Conservation (phyloP, 2,888 invertebrate genomes). For the Drosophila cognata region DNA sequence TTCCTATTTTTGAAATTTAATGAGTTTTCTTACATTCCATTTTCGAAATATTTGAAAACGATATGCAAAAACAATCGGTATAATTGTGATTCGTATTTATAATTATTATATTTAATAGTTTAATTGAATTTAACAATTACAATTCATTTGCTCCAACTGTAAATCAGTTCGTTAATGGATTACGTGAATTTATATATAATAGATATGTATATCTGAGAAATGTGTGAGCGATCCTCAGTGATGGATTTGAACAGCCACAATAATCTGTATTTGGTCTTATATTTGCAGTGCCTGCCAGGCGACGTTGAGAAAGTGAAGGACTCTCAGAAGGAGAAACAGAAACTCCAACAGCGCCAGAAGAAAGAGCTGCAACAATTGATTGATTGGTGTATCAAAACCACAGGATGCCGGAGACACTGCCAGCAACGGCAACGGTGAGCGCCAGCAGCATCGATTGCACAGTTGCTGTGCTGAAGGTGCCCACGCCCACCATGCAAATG, state of each 20-base stretch:
- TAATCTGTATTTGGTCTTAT: background rate
- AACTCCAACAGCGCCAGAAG: background rate
- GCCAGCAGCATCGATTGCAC: constrained; percentile 75
- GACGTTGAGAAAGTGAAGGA: constrained; percentile 12
- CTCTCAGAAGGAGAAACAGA: background rate
- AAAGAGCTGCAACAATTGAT: constrained; percentile 1
- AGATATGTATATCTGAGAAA: background rate
- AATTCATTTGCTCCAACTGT: background rate
- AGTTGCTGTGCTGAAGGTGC: constrained; percentile 75
- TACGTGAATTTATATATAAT: background rate
- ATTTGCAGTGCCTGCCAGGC: constrained; percentile 33
- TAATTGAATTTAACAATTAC: too few relatives aligned
- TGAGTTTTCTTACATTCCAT: background rate
- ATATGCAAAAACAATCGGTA: background rate
- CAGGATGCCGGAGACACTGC: constrained; percentile 76
- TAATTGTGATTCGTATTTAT: background rate
- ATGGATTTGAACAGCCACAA: background rate
- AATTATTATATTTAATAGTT: background rate
- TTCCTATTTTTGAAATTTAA: background rate
- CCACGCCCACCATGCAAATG: constrained; percentile 70
- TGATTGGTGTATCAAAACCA: background rate
- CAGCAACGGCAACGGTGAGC: constrained; percentile 72
- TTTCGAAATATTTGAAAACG: too few relatives aligned
- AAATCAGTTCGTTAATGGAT: background rate
- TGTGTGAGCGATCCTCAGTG: background rate